Percentiles rank a stretch among this genome's conserved stretches.
Conservation (phyloP, 2,113 vertebrate genomes). For the Sakesphorus luctuosus region DNA sequence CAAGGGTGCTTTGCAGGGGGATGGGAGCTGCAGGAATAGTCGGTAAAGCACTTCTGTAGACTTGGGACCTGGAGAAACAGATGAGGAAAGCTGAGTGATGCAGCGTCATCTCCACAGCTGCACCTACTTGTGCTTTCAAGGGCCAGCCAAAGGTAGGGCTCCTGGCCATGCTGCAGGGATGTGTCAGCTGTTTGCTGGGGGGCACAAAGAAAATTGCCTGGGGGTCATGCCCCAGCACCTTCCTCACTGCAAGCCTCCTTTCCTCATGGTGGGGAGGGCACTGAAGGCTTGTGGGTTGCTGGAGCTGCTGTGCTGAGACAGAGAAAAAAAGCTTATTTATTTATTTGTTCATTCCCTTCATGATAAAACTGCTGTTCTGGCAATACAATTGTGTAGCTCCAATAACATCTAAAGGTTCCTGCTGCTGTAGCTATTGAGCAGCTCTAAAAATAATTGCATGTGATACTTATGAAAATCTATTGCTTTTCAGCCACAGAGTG, state of each 20-base stretch:
- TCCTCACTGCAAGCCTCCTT: not conserved
- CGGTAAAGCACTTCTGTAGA: not conserved
- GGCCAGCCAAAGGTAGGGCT: not conserved
- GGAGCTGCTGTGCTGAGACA: not conserved
- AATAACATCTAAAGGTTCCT: not conserved
- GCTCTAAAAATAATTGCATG: conserved; percentile 29
- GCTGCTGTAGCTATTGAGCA: conserved; percentile 17
- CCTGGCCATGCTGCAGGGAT: not conserved
- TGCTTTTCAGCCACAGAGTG: not conserved
- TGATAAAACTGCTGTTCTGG: not conserved
- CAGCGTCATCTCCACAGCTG: rapidly evolving
- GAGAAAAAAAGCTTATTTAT: not conserved
- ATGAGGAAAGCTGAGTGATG: not conserved
- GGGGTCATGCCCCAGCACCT: rapidly evolving
- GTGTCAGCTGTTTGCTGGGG: not conserved
- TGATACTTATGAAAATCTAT: not conserved
- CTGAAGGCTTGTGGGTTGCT: not conserved
- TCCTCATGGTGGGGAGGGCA: rapidly evolving
- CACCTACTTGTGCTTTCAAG: not conserved
- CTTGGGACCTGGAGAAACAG: not conserved
- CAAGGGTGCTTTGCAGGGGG: not conserved
- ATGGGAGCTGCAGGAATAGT: too few species aligned
- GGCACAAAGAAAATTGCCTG: not conserved
- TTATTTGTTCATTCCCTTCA: not conserved
- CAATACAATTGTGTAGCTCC: not conserved